Conservation (phyloP, 1,140 invertebrate genomes). For the Aleiodes sp. region DNA sequence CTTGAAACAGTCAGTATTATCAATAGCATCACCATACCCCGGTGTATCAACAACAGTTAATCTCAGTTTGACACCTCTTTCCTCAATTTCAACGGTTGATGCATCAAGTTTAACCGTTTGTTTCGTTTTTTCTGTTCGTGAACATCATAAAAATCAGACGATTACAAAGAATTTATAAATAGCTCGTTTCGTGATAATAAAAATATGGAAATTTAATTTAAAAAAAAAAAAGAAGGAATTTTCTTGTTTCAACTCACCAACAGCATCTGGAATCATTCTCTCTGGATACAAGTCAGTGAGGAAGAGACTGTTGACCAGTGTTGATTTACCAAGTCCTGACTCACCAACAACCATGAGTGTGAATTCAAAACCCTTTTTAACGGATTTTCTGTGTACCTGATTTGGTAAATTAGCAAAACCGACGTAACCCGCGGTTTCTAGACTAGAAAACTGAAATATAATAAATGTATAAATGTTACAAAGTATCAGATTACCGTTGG, state of each 20-base stretch:
- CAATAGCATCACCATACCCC: slow-evolving; percentile 98
- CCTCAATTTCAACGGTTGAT: slow-evolving; percentile 94
- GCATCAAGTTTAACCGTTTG: slow-evolving; percentile 91
- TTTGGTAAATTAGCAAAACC: slow-evolving; percentile 95
- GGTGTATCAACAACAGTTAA: slow-evolving; percentile 96
- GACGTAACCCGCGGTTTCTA: slow-evolving; percentile 88
- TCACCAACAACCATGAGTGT: slow-evolving; percentile 98
- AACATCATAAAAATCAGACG: background rate
- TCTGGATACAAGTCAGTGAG: slow-evolving; percentile 94
- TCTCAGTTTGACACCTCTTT: slow-evolving; percentile 88
- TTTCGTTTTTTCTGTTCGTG: slow-evolving; percentile 82
- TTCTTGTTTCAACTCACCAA: slow-evolving; percentile 70
- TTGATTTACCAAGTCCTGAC: slow-evolving; percentile 97
- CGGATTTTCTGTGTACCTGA: slow-evolving; percentile 95
- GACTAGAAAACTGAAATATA: slow-evolving; percentile 75
- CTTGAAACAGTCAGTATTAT: slow-evolving; percentile 93
- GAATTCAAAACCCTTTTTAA: slow-evolving; percentile 98
- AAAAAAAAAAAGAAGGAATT: no score
- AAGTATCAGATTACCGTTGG: background rate
- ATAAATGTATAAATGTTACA: background rate
- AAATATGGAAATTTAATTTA: no score
- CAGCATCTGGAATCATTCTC: slow-evolving; percentile 84
- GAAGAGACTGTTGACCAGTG: slow-evolving; percentile 97
- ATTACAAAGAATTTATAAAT: background rate
- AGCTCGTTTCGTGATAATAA: background rate